Conservation (phyloP, 1,140 invertebrate genomes). For the Apis florea region DNA sequence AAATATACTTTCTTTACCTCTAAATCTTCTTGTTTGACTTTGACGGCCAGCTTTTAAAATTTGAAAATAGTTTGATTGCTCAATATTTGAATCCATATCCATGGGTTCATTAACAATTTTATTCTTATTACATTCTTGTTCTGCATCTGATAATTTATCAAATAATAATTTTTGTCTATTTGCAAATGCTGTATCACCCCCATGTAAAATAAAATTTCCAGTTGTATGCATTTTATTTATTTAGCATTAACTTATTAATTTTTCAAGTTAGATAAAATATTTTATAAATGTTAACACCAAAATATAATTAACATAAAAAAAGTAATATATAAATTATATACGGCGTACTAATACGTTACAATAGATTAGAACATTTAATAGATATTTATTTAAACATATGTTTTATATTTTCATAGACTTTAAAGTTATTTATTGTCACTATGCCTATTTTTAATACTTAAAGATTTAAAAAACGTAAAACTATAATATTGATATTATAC, state of each 20-base stretch:
- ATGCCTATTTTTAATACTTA: neutral
- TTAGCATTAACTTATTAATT: too few species aligned
- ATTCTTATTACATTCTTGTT: constrained; percentile 54
- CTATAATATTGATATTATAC: neutral
- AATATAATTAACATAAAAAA: neutral
- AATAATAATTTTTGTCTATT: constrained; percentile 76
- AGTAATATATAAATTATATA: neutral
- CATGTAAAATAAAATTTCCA: constrained; percentile 56
- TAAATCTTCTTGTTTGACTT: constrained; percentile 68
- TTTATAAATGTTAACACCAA: neutral
- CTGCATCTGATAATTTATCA: constrained; percentile 70
- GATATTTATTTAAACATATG: neutral
- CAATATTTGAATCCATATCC: neutral
- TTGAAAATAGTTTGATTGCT: neutral
- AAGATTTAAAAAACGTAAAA: neutral
- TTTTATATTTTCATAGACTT: neutral
- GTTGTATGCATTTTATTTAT: constrained; percentile 47
- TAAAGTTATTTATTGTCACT: neutral
- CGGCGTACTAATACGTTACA: neutral
- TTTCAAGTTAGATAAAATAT: too few species aligned
- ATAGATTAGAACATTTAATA: neutral
- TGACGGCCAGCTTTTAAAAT: constrained; percentile 8
- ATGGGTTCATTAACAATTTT: neutral
- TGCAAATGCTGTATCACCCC: constrained; percentile 64
- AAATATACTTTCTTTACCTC: constrained; percentile 88